A percentile compares a stretch with the other conserved stretches of the same genome.
Evolutionary conservation across 2,888 invertebrate species (phyloP).

Genomic region (Automeris io): DNA sequence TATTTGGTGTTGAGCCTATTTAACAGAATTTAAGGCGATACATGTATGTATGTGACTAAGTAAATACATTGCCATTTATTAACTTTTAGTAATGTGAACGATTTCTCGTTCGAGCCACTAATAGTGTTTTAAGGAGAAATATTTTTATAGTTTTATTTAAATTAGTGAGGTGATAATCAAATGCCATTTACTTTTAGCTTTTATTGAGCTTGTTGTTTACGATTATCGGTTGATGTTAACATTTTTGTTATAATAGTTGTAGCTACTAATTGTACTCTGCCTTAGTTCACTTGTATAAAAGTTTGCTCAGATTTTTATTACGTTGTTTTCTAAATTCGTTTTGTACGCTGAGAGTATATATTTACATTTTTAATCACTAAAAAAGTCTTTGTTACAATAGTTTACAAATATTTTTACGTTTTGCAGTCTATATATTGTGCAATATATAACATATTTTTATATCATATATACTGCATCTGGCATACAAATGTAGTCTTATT

Average conservation of each 20-base stretch:
- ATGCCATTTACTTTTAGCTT: conserved; percentile 60
- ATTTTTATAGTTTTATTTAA: conserved; percentile 54
- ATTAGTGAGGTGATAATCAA: conserved; percentile 42
- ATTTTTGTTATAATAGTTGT: conserved; percentile 21
- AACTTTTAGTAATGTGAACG: conserved; percentile 14
- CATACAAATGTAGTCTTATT: not conserved
- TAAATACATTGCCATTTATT: not conserved
- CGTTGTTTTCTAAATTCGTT: conserved; percentile 13
- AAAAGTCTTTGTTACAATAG: not conserved
- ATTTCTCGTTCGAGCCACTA: conserved; percentile 31
- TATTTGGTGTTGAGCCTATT: no score
- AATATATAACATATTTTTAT: not conserved
- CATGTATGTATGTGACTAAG: no score
- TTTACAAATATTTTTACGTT: not conserved
- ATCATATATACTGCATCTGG: conserved; percentile 23
- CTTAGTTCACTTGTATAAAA: not conserved
- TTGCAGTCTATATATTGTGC: not conserved
- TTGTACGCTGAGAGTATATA: conserved; percentile 17
- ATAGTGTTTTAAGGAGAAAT: conserved; percentile 35
- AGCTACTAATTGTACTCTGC: conserved; percentile 3
- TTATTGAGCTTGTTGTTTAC: conserved; percentile 51
- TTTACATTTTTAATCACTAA: not conserved
- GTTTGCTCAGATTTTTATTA: conserved; percentile 1
- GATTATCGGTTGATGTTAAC: conserved; percentile 21
- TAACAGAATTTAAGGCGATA: no score